A percentile compares a stretch with the other conserved stretches of the same genome.
phyloP scores from a whole-genome alignment of 1,140 invertebrate species.

The Telenomus remus region DNA sequence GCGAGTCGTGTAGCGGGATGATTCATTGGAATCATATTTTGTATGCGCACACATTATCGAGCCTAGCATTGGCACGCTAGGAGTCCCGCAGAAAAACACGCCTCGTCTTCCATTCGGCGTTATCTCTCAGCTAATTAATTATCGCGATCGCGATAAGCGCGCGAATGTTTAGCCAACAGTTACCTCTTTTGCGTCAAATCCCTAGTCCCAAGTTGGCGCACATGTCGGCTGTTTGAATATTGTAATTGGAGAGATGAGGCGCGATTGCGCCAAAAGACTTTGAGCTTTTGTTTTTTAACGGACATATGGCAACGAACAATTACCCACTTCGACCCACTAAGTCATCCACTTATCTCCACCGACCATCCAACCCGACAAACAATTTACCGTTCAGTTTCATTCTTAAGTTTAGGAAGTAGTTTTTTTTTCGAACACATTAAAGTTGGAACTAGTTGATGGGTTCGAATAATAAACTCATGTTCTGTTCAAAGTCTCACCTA shows the following conservation, averaged over 20 bases:
- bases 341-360: constrained; percentile 26
- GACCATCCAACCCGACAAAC: neutral
- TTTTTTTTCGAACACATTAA: too few relatives aligned
- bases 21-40: constrained; percentile 49
- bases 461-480: too few relatives aligned
- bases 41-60: constrained; percentile 29
- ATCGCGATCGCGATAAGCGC: constrained; percentile 67
- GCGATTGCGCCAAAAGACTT: constrained; percentile 55
- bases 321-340: constrained; percentile 44
- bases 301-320: constrained; percentile 64
- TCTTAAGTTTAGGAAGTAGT: too few relatives aligned
- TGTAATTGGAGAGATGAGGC: constrained; percentile 66
- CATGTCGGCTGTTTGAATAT: constrained; percentile 72
- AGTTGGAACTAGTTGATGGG: too few relatives aligned
- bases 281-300: constrained; percentile 46
- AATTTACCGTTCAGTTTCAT: too few relatives aligned
- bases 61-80: constrained; percentile 32
- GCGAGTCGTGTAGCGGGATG: constrained; percentile 26
- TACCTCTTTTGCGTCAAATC: constrained; percentile 57
- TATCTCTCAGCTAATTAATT: constrained; percentile 67
- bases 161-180: constrained; percentile 71
- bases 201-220: constrained; percentile 50
- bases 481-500: too few relatives aligned
- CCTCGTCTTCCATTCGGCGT: constrained; percentile 42
- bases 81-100: constrained; percentile 13